Evolutionary conservation across 1,140 invertebrate species (phyloP).

Genomic region (Lepidurus apus): DNA sequence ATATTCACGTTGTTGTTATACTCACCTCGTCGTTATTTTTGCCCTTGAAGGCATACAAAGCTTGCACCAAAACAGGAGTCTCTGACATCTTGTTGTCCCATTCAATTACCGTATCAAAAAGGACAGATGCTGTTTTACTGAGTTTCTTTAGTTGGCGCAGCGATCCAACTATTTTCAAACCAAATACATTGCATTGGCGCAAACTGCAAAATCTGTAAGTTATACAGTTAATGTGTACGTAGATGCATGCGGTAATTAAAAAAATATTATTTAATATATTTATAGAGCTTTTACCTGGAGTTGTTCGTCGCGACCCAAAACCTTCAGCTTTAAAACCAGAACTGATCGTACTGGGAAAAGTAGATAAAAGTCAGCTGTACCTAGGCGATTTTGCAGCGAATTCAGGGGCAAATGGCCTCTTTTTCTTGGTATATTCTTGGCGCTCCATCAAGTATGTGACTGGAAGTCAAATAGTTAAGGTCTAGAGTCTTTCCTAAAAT

Average conservation of each 20-base stretch:
- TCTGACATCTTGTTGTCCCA: constrained; percentile 26
- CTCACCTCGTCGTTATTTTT: constrained; percentile 93
- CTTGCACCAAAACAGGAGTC: constrained; percentile 60
- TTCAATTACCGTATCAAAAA: background rate
- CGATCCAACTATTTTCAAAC: too few species aligned
- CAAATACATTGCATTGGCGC: too few species aligned
- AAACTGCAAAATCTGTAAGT: too few species aligned
- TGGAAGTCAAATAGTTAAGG: background rate
- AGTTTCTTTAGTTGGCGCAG: too few species aligned
- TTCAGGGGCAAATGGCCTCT: background rate
- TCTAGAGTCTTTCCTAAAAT: background rate
- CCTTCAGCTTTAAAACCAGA: background rate
- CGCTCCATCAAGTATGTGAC: background rate
- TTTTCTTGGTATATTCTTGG: background rate
- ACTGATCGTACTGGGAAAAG: background rate
- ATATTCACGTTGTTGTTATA: constrained; percentile 28
- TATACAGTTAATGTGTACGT: too few species aligned
- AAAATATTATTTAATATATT: too few species aligned
- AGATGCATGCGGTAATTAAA: too few species aligned
- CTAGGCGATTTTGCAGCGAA: background rate
- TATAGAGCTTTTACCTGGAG: background rate
- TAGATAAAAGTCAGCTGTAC: background rate
- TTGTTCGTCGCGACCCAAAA: background rate
- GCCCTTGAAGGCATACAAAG: constrained; percentile 87
- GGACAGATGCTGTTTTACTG: background rate